Evolutionary conservation across 2,888 invertebrate genomes (phyloP).

Genomic region (Dendrolimus pini): DNA sequence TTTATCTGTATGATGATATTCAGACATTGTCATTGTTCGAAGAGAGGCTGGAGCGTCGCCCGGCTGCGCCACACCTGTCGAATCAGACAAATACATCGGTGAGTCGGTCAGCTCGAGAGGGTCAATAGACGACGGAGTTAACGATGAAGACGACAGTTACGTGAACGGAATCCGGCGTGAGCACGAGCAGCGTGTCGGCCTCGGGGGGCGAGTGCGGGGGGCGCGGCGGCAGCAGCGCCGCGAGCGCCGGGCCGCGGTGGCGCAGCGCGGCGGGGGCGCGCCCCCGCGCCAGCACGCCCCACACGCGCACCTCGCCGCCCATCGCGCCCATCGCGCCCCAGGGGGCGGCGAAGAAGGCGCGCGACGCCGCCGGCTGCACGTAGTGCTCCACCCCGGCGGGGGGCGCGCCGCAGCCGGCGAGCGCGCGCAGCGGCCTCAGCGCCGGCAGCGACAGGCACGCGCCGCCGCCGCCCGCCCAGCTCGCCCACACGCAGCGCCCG

Average conservation of each 20-base stretch:
- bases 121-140: neutral
- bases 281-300: constrained; percentile 11
- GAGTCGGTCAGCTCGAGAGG: neutral
- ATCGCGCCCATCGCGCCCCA: constrained; percentile 13
- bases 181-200: constrained; percentile 16
- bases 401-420: constrained; percentile 7
- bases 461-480: constrained; percentile 29
- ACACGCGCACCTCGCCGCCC: constrained; percentile 11
- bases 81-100: neutral
- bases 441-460: constrained; percentile 35
- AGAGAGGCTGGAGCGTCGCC: constrained; percentile 1
- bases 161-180: constrained; percentile 21
- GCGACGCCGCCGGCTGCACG: constrained; percentile 30
- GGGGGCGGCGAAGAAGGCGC: constrained; percentile 30
- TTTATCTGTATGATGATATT: too few species aligned
- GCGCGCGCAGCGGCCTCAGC: constrained; percentile 29
- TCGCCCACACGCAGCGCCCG: constrained; percentile 39
- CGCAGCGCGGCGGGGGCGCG: constrained; percentile 14
- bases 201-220: constrained; percentile 8
- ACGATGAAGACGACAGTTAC: constrained; percentile 9
- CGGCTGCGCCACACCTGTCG: constrained; percentile 7
- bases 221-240: constrained; percentile 16
- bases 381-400: constrained; percentile 20
- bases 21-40: neutral
- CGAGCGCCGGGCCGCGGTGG: constrained; percentile 11